Percentiles rank a stretch among this genome's conserved stretches.
Evolutionary conservation across 2,888 invertebrate genomes (phyloP).

Genomic region (Quadroppia sp.): DNA sequence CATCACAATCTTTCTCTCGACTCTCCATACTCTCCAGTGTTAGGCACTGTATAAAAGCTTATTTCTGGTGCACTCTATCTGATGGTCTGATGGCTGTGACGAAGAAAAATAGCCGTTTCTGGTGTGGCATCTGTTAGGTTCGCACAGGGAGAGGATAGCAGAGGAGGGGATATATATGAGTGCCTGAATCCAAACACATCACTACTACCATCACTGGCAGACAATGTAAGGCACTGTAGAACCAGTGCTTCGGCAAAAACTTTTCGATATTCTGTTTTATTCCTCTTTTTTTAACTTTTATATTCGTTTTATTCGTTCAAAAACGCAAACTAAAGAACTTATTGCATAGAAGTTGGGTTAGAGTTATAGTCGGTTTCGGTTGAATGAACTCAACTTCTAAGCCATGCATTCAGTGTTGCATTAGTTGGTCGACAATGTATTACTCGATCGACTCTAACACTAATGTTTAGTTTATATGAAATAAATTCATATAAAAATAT

Average conservation of each 20-base stretch:
- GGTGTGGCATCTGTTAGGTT: constrained; percentile 24
- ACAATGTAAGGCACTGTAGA: background rate
- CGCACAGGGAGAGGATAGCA: too few relatives aligned
- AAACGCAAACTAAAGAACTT: constrained; percentile 21
- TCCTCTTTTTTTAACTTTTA: constrained; percentile 20
- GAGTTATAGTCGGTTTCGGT: constrained; percentile 19
- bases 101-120: constrained; percentile 35
- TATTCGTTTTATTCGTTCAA: constrained; percentile 5
- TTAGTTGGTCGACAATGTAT: constrained; percentile 10
- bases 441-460: background rate
- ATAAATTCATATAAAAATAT: constrained; percentile 11
- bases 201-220: constrained; percentile 14
- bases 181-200: background rate
- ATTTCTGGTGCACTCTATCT: constrained; percentile 24
- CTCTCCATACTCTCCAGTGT: background rate
- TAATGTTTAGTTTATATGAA: constrained; percentile 14
- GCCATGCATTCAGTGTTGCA: background rate
- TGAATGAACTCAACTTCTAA: constrained; percentile 32
- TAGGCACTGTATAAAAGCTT: constrained; percentile 21
- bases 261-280: constrained; percentile 27
- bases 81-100: constrained; percentile 29
- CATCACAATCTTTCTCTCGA: constrained; percentile 31
- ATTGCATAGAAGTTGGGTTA: background rate
- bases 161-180: constrained; percentile 23
- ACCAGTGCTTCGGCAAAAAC: background rate